Percentiles rank a stretch among this genome's conserved stretches.
Conservation (phyloP, 53 echinoderm and acorn worm genomes). For the Antedon mediterranea region DNA sequence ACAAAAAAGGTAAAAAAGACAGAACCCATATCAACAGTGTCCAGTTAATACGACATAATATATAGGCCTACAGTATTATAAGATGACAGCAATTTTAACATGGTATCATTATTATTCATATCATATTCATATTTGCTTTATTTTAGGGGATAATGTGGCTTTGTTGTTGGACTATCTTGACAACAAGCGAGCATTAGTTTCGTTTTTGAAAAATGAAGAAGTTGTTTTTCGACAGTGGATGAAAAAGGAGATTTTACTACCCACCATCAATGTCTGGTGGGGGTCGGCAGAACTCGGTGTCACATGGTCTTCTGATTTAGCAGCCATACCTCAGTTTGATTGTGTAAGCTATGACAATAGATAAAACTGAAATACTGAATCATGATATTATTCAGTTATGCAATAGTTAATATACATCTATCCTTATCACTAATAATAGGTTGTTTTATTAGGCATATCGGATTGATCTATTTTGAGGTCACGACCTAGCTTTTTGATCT, state of each 20-base stretch:
- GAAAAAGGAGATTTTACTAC: constrained; percentile 30
- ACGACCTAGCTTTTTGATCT: too few species aligned
- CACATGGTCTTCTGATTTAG: constrained; percentile 23
- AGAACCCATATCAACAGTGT: too few species aligned
- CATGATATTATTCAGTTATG: too few species aligned
- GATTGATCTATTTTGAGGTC: too few species aligned
- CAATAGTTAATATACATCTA: too few species aligned
- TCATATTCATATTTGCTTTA: too few species aligned
- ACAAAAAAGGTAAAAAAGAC: constrained; percentile 48
- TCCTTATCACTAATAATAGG: too few species aligned
- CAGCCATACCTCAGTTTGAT: neutral
- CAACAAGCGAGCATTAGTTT: constrained; percentile 47
- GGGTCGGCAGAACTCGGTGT: constrained; percentile 71
- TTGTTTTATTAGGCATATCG: too few species aligned
- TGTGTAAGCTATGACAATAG: neutral
- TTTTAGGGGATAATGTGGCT: constrained; percentile 55
- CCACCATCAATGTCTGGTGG: constrained; percentile 96
- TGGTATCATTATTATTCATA: neutral
- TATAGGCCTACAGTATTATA: too few species aligned
- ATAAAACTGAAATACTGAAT: too few species aligned
- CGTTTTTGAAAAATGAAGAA: constrained; percentile 58
- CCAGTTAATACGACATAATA: too few species aligned
- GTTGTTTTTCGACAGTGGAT: constrained; percentile 65
- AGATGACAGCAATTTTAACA: neutral
- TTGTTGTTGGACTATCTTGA: constrained; percentile 51